phyloP scores from a whole-genome alignment of 2,888 invertebrate species.

The Lochmaea capreae region DNA sequence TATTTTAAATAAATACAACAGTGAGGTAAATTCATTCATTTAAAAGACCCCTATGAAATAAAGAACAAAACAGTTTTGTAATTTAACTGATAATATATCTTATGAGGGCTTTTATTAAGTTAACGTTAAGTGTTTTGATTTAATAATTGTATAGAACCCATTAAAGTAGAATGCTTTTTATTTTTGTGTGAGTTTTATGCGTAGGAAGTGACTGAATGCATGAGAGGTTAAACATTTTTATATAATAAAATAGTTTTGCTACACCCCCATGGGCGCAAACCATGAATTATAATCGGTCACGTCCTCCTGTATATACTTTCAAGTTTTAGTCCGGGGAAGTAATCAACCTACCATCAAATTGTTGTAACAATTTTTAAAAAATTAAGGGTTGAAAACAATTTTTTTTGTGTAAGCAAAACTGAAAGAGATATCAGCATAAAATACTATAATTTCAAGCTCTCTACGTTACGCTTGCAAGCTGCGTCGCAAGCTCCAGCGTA shows the following conservation, averaged over 20 bases:
- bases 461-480: no score
- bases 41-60: constrained; percentile 1
- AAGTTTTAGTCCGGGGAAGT: no score
- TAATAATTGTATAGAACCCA: constrained; percentile 6
- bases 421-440: no score
- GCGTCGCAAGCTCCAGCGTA: no score
- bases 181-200: neutral
- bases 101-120: constrained; percentile 21
- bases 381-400: no score
- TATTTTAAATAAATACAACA: neutral
- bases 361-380: no score
- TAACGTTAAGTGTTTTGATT: constrained; percentile 12
- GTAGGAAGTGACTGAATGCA: neutral
- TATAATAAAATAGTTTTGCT: neutral
- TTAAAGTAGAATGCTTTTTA: constrained; percentile 3
- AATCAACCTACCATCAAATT: no score
- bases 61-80: neutral
- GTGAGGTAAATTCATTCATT: neutral
- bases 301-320: no score
- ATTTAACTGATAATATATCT: neutral
- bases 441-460: no score
- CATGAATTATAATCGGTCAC: no score
- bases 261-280: no score
- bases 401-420: no score
- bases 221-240: constrained; percentile 1